phyloP scores from a whole-genome alignment of 2,797 vertebrate genomes.

The Cirrhinus mrigala region DNA sequence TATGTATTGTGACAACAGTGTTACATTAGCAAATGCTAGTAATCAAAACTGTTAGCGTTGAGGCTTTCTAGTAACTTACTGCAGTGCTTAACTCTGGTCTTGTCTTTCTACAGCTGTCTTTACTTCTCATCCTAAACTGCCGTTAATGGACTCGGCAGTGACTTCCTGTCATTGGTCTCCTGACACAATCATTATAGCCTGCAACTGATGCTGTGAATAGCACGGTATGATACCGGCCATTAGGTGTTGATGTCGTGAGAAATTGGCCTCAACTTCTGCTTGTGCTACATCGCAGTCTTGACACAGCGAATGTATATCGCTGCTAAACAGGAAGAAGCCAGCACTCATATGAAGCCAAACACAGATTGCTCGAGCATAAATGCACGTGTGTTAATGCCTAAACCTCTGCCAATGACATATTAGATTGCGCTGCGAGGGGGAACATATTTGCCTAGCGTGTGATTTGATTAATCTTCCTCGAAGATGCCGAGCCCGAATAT shows the following conservation, averaged over 20 bases:
- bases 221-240: conserved; percentile 14
- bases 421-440: conserved; percentile 25
- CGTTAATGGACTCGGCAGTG: conserved; percentile 15
- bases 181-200: conserved; percentile 29
- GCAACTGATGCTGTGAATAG: not conserved
- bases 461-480: conserved; percentile 77
- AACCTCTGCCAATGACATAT: conserved; percentile 48
- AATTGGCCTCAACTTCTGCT: not conserved
- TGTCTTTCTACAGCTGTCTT: not conserved
- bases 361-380: not conserved
- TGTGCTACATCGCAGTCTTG: conserved; percentile 1
- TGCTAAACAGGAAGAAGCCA: not conserved
- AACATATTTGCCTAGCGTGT: conserved; percentile 57
- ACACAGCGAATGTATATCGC: not conserved
- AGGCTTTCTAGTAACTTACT: not conserved
- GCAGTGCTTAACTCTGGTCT: not conserved
- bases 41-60: not conserved
- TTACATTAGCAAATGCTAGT: not conserved
- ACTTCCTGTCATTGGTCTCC: conserved; percentile 26
- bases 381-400: not conserved
- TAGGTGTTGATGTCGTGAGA: not conserved
- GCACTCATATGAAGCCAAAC: not conserved
- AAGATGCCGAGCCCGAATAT: conserved; percentile 72
- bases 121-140: not conserved
- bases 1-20: not conserved